Evolutionary conservation across 2,797 vertebrate genomes (phyloP), one percentile per base, ranked within the genome.

Genomic region (Euphonia xanthogaster): DNA sequence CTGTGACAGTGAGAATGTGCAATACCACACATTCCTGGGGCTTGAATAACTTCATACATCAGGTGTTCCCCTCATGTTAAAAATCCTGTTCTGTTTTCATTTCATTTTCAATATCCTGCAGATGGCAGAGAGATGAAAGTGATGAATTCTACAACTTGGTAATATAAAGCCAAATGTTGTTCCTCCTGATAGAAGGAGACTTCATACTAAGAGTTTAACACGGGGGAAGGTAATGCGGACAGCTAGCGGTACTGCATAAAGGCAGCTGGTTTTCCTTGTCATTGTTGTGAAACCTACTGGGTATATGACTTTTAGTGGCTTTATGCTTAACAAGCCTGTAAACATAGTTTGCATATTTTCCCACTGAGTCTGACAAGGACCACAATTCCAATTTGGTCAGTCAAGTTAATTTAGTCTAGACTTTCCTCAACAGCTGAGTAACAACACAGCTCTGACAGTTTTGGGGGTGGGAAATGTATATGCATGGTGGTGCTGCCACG

Each of bases 21-120:
- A 94, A 94, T 96, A 89, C 94, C 94, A 93, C 97, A 95, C 93
- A 96, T 97, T 97, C 96, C 94, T 97, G 90, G 92, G 92, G 91
- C 96, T 97, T 97, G 96, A 97, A 96, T 97, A 97, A 98, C 97
- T 98, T 97, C 95, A 94, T 98, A 98, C 91, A 96, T 98, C 96
- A 97, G 95, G 95, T 97, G 96, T 92, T 82, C 93, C 93, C 95
- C 93, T 95, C 88, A 88, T 95, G 94, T 95, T 95, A 95, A 72
- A 97, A 97, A 95, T 92, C 70, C 93, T 90, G 96, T 96, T 84
- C 91, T 96, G 94, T 97, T 97, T 98, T 97, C 89, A 96, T 98
- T 98, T 97, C 95, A 89, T 97, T 98, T 97, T 93, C 97, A 97
- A 66, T 97, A 96, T 96, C 96, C 95, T 98, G 97, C 98, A 98